Percentiles rank a stretch among this genome's conserved stretches.
Conservation (phyloP, 2,888 invertebrate genomes). For the Listrodromus nycthemerus region DNA sequence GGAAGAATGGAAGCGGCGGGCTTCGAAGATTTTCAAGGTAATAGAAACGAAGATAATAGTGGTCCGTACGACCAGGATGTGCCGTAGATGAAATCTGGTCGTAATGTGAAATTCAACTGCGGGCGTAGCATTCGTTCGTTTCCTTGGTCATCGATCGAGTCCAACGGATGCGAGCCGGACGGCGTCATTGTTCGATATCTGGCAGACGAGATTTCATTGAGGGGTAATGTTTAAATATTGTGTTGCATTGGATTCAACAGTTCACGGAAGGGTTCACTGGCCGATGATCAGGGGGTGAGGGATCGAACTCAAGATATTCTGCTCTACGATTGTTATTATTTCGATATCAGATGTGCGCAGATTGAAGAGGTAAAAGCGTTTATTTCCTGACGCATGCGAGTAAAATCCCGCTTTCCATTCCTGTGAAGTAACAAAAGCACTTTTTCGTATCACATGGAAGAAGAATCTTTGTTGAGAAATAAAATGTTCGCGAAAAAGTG, state of each 20-base stretch:
- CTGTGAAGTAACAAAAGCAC: too few relatives aligned
- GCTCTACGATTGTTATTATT: neutral
- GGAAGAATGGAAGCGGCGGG: conserved; percentile 17
- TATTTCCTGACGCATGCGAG: too few relatives aligned
- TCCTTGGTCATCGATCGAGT: conserved; percentile 42
- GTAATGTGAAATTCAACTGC: conserved; percentile 25
- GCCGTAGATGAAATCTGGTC: conserved; percentile 1
- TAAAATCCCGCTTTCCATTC: too few relatives aligned
- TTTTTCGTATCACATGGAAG: too few relatives aligned
- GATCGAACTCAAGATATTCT: too few relatives aligned
- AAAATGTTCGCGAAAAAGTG: too few relatives aligned
- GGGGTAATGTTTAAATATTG: conserved; percentile 80
- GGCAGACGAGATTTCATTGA: too few relatives aligned
- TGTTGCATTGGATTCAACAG: conserved; percentile 79
- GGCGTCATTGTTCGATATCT: neutral
- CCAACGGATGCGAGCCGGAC: conserved; percentile 8
- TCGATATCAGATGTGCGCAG: neutral
- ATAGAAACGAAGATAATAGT: conserved; percentile 35
- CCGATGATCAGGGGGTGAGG: too few relatives aligned
- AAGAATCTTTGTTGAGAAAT: too few relatives aligned
- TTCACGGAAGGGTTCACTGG: too few relatives aligned
- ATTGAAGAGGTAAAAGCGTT: neutral
- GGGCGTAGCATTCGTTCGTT: conserved; percentile 24
- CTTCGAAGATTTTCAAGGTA: conserved; percentile 36
- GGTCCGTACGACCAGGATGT: neutral